Evolutionary conservation across 2,113 vertebrate species (phyloP).

Genomic region (Falcunculus frontatus): DNA sequence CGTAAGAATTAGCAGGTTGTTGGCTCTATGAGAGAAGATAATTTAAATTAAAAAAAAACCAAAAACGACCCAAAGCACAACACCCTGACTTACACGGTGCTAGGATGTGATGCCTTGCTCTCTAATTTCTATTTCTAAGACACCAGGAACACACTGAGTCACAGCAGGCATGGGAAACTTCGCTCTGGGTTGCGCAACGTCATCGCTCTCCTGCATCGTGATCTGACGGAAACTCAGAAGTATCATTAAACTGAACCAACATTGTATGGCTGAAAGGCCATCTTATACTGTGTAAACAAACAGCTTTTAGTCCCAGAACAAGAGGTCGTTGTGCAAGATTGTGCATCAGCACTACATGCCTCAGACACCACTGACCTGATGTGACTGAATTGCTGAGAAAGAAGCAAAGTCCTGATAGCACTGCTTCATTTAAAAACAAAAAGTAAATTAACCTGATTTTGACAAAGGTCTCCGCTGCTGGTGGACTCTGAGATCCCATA

Average conservation of each 20-base stretch:
- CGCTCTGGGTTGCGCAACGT: neutral
- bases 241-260: neutral
- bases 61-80: neutral
- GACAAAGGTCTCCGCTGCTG: neutral
- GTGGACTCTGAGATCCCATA: neutral
- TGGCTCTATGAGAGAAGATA: neutral
- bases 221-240: neutral
- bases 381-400: neutral
- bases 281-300: slow-evolving; percentile 24
- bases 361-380: neutral
- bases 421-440: neutral
- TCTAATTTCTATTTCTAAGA: neutral
- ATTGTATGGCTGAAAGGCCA: neutral
- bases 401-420: neutral
- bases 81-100: neutral
- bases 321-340: neutral
- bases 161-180: slow-evolving; percentile 14
- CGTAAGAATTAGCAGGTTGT: neutral
- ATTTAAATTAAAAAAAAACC: neutral
- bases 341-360: neutral
- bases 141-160: neutral
- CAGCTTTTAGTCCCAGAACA: slow-evolving; percentile 34
- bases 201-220: neutral
- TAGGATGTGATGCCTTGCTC: neutral
- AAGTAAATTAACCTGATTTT: neutral